phyloP scores from a whole-genome alignment of 2,113 vertebrate species.

The Brachyhypopomus occidentalis region DNA sequence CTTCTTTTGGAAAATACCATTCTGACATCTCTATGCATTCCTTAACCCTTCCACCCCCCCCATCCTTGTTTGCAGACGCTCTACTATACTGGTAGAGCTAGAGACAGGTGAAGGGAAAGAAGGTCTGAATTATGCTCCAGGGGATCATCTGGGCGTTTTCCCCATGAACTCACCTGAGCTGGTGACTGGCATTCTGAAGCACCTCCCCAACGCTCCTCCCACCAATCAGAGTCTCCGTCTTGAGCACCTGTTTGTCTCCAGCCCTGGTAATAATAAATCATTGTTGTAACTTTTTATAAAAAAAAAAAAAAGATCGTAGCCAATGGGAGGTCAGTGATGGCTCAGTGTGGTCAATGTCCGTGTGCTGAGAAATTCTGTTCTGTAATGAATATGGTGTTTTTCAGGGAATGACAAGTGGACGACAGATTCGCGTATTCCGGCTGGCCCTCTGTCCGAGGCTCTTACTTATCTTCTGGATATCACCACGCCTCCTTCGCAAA shows the following conservation, averaged over 20 bases:
- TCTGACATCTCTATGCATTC: background rate
- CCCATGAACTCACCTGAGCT: constrained; percentile 74
- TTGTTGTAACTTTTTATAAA: too few species aligned
- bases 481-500: constrained; percentile 81
- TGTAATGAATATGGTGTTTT: background rate
- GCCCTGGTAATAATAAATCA: constrained; percentile 61
- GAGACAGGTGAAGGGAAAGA: constrained; percentile 60
- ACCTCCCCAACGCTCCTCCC: constrained; percentile 67
- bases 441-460: constrained; percentile 76
- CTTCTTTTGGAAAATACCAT: background rate
- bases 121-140: constrained; percentile 73
- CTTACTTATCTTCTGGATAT: constrained; percentile 82
- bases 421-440: constrained; percentile 72
- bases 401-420: constrained; percentile 72
- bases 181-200: constrained; percentile 76
- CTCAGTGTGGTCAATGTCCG: background rate
- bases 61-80: constrained; percentile 63
- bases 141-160: constrained; percentile 81
- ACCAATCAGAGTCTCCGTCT: constrained; percentile 73
- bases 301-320: too few species aligned
- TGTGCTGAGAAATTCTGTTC: background rate
- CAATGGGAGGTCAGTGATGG: background rate
- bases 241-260: constrained; percentile 62
- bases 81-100: constrained; percentile 80
- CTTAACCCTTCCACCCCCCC: background rate